These are phyloP conservation scores for Melierax canorus DNA, from an alignment of 2,113 vertebrate species.

Conservation along the genomic window DNA sequence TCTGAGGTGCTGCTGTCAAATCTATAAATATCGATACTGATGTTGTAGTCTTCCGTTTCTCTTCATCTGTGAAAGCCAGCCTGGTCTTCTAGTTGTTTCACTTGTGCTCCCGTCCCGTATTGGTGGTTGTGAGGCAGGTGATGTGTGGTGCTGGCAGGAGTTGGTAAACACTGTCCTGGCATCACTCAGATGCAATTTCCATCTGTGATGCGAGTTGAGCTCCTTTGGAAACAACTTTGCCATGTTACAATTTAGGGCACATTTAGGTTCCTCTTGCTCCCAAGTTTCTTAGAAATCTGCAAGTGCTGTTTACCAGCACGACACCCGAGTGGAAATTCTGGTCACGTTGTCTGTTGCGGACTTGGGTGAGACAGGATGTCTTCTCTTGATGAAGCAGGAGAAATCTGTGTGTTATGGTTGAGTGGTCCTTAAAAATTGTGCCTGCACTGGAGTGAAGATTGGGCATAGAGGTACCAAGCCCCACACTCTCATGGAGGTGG, in stretches of 20 bases:
- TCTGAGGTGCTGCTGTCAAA: neutral
- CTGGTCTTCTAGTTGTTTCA: neutral
- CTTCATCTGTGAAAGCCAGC: neutral
- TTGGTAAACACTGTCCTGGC: neutral
- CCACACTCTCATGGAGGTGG: neutral
- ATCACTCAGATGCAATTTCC: neutral
- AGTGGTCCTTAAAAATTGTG: neutral
- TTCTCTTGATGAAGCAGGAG: neutral
- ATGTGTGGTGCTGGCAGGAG: neutral
- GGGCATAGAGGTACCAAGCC: neutral
- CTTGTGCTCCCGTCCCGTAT: neutral
- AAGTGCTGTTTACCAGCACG: neutral
- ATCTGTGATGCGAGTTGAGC: neutral
- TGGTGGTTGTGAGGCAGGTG: neutral
- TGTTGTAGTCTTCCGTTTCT: neutral
- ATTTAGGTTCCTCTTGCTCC: neutral
- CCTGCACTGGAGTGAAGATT: neutral
- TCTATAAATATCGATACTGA: fast-evolving
- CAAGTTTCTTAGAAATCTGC: neutral
- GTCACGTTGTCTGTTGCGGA: neutral
- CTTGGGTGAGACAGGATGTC: too few relatives aligned
- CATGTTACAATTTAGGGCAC: fast-evolving
- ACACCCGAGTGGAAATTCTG: neutral
- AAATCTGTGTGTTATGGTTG: neutral
- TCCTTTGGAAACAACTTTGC: neutral